A percentile compares a stretch with the other conserved stretches of the same genome.
Conservation (phyloP, 1,140 invertebrate species). For the Yoshiicerus persimilis region DNA sequence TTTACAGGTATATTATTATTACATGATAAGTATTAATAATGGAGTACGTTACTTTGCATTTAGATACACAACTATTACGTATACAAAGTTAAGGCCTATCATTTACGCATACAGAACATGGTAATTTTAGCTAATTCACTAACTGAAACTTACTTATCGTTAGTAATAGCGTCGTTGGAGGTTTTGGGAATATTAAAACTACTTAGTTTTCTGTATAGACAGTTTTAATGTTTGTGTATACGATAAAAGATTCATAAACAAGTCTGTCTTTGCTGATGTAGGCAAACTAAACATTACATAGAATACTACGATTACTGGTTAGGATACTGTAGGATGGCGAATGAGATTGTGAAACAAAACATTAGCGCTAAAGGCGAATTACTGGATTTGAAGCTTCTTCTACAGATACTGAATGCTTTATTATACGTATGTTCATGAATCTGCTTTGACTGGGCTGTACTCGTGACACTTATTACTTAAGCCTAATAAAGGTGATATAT, state of each 20-base stretch:
- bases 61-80: background rate
- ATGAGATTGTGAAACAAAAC: background rate
- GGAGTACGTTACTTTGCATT: background rate
- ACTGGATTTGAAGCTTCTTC: background rate
- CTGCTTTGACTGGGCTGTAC: background rate
- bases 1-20: too few species aligned
- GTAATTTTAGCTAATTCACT: background rate
- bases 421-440: background rate
- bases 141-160: background rate
- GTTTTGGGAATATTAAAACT: background rate
- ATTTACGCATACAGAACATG: background rate
- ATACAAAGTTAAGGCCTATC: background rate
- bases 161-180: background rate
- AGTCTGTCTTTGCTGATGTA: background rate
- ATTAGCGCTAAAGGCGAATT: background rate
- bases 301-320: background rate
- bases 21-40: background rate
- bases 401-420: background rate
- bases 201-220: background rate
- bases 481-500: background rate
- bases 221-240: background rate
- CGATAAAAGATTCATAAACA: background rate
- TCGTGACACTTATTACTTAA: background rate
- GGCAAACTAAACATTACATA: background rate
- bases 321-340: background rate